Evolutionary conservation across 2,888 invertebrate species (phyloP), one percentile per base, ranked within the genome.

Genomic region (Perizoma affinitatum): DNA sequence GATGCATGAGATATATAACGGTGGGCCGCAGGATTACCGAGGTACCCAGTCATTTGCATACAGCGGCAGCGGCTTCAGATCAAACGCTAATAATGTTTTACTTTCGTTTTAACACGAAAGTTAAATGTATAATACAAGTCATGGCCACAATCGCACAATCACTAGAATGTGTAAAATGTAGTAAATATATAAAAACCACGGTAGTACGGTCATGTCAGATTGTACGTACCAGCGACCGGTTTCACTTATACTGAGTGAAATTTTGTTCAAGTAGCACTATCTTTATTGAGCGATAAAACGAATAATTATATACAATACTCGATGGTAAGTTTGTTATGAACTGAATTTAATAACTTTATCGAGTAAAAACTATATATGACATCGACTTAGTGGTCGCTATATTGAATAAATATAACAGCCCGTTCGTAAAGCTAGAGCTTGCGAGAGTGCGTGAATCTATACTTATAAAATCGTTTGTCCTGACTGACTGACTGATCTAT

Each of bases 331-430:
- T 63, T 47, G 74, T 76, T 74, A 78, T 68, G 68, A 71, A 62
- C 61, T 68, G 74, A 73, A 72, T 71, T 74, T 76, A 69, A 80
- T 74, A 79, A 75, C 78, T 80, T 73, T 74, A 80, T 75, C 67
- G 61, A 67, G 58, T 52, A 51, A 67, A 67, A 66, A 61, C 59
- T 63, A 56, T 56, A 59, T 53, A 57, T 54, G 52, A 65, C 61
- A 65, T 35, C 50, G 49, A 61, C 64, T 58, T 61, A 62, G 52
- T 44, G 54, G 46, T 54, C 34, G 43, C 48, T 63, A 42, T 53
- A 61, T 66, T 58, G 58, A 59, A 60, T 34, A 51, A 60, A 58
- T 52, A 38, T 53, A 58, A 65, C 62, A 54, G 50, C 57, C 46
- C 57, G 68, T 45, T 22, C 41, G 52, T 61, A 9, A 45, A 46